Conservation (phyloP, 2,888 invertebrate species). For the Drosophila anceps region DNA sequence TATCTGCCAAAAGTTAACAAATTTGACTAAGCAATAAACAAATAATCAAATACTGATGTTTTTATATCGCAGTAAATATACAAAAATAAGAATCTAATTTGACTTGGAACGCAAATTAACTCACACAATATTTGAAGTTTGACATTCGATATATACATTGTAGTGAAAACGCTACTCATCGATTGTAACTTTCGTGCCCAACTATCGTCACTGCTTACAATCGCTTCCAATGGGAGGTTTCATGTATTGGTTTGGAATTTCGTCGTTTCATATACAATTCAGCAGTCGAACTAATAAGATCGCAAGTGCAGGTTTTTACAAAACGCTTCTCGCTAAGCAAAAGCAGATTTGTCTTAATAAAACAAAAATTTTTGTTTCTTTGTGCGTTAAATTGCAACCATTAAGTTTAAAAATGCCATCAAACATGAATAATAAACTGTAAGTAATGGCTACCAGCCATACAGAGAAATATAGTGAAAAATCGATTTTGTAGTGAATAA, state of each 20-base stretch:
- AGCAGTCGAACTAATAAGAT: conserved; percentile 54
- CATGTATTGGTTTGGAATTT: conserved; percentile 22
- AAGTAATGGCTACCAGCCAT: conserved; percentile 79
- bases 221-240: conserved; percentile 22
- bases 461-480: conserved; percentile 65
- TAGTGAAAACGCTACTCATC: background rate
- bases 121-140: background rate
- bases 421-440: conserved; percentile 86
- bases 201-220: background rate
- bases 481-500: conserved; percentile 83
- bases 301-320: conserved; percentile 48
- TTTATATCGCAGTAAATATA: no score
- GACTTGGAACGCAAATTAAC: background rate
- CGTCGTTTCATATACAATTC: conserved; percentile 36
- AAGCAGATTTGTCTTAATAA: conserved; percentile 35
- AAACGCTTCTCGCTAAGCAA: conserved; percentile 36
- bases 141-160: background rate
- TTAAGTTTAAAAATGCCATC: conserved; percentile 84
- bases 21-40: no score
- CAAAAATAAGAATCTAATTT: background rate
- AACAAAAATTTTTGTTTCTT: conserved; percentile 63
- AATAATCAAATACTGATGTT: background rate
- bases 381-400: conserved; percentile 82
- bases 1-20: background rate
- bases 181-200: background rate